Percentiles rank a stretch among this genome's conserved stretches.
These are phyloP conservation scores for Drosophila acutilabella DNA, from an alignment of 2,888 invertebrate species.

Conservation along the genomic window DNA sequence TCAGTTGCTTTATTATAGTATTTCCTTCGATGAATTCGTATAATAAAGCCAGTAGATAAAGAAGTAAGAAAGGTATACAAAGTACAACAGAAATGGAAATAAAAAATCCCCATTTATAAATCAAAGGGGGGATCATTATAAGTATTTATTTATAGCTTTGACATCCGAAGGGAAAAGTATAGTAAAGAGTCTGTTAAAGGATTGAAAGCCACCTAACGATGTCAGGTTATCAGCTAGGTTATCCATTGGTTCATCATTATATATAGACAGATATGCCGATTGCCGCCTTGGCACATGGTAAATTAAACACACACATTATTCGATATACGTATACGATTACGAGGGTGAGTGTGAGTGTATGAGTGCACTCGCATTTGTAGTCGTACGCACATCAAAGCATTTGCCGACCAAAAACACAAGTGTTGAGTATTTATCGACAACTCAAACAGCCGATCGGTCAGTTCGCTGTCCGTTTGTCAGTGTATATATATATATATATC, in stretches of 20 bases:
- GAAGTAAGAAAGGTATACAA: conserved; percentile 5
- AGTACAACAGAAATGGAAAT: conserved; percentile 4
- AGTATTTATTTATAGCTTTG: conserved; percentile 6
- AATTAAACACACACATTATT: conserved; percentile 39
- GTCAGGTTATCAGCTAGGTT: conserved; percentile 16
- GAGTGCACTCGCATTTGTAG: not conserved
- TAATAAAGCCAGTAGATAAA: conserved; percentile 22
- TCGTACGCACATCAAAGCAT: conserved; percentile 52
- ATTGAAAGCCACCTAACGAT: conserved; percentile 8
- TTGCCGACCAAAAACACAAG: conserved; percentile 40
- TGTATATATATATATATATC: conserved; percentile 10
- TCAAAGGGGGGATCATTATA: conserved; percentile 17
- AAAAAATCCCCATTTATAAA: conserved; percentile 11
- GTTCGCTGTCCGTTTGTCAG: conserved; percentile 37
- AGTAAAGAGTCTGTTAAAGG: conserved; percentile 5
- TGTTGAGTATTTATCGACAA: conserved; percentile 58
- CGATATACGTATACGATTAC: not conserved
- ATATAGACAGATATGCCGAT: conserved; percentile 18
- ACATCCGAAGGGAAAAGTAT: conserved; percentile 13
- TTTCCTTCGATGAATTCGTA: conserved; percentile 13
- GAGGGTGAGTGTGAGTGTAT: not conserved
- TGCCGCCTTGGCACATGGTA: conserved; percentile 51
- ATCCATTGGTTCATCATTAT: conserved; percentile 16
- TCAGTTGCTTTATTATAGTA: not conserved
- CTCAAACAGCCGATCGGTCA: conserved; percentile 54